These are phyloP conservation scores for Ostrea edulis DNA, from an alignment of 1,140 invertebrate species.

Conservation along the genomic window DNA sequence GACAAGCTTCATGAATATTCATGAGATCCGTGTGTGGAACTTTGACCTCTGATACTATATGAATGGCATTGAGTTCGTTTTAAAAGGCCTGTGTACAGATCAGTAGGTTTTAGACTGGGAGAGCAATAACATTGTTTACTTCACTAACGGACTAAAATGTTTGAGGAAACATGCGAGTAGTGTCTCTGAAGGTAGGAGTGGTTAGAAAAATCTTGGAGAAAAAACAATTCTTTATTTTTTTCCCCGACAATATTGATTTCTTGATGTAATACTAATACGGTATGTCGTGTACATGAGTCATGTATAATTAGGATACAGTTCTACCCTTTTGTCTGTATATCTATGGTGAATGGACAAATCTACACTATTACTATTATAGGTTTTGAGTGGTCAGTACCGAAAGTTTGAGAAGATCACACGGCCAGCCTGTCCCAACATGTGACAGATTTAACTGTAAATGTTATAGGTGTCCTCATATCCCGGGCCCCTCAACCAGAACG, in stretches of 20 bases:
- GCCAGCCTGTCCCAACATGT: background rate
- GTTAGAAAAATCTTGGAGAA: background rate
- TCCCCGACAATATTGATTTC: background rate
- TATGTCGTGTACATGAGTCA: constrained; percentile 14
- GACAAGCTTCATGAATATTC: constrained; percentile 22
- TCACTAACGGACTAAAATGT: constrained; percentile 17
- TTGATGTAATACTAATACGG: background rate
- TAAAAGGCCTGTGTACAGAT: constrained; percentile 37
- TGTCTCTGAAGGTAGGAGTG: constrained; percentile 11
- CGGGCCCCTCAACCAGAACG: background rate
- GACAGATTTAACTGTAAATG: background rate
- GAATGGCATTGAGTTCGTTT: constrained; percentile 33
- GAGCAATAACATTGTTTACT: constrained; percentile 28
- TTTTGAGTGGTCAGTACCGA: background rate
- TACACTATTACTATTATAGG: background rate
- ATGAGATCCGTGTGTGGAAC: constrained; percentile 18
- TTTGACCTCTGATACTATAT: constrained; percentile 34
- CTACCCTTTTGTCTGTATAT: background rate
- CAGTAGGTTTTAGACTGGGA: background rate
- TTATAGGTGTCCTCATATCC: background rate
- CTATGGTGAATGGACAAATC: background rate
- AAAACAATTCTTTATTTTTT: background rate
- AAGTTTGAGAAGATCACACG: background rate
- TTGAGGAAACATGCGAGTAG: constrained; percentile 26
- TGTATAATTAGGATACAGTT: constrained; percentile 30